Conservation (phyloP, 2,797 vertebrate species). For the Nannoperca obscura region DNA sequence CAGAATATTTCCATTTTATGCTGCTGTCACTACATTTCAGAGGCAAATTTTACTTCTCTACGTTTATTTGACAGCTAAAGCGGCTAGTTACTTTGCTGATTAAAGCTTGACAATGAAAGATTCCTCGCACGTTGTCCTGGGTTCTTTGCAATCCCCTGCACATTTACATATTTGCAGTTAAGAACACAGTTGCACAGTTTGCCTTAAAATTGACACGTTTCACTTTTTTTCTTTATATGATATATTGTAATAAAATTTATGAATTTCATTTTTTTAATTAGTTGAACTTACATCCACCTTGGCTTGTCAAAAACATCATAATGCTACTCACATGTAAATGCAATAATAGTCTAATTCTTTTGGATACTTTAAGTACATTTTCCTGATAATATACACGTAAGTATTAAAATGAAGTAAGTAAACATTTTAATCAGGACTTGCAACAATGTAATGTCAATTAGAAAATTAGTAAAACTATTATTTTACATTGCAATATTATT, state of each 20-base stretch:
- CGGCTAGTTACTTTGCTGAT: not conserved
- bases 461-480: not conserved
- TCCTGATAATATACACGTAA: not conserved
- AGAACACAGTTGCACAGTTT: not conserved
- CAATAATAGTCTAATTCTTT: not conserved
- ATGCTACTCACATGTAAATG: not conserved
- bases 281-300: not conserved
- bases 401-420: not conserved
- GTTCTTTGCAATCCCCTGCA: not conserved
- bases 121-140: too few relatives aligned
- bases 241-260: not conserved
- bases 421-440: not conserved
- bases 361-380: not conserved
- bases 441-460: not conserved
- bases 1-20: not conserved
- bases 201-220: not conserved
- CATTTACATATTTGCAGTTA: not conserved
- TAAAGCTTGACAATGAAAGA: not conserved
- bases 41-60: not conserved
- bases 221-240: too few relatives aligned
- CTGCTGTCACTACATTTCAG: not conserved
- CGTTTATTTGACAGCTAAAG: not conserved
- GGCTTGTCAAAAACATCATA: not conserved
- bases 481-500: not conserved
- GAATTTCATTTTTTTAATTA: too few relatives aligned